Evolutionary conservation across 2,797 vertebrate genomes (phyloP).

Genomic region (Neopelma chrysocephalum): DNA sequence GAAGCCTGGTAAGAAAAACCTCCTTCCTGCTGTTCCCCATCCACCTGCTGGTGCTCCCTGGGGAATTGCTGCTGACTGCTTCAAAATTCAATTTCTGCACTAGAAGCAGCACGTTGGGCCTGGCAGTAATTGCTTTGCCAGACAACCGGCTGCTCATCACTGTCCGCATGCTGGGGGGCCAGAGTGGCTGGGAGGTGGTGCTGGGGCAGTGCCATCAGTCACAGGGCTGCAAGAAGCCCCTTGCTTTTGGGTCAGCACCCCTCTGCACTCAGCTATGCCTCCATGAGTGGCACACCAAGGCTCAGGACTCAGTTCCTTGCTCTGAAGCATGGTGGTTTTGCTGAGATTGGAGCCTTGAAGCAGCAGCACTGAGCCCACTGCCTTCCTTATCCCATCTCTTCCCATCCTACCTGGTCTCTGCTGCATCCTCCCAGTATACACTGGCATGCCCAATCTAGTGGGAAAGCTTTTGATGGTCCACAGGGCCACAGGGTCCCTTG

Average conservation of each 20-base stretch:
- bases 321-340: background rate
- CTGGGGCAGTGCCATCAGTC: rapidly evolving
- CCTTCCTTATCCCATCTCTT: background rate
- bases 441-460: background rate
- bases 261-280: background rate
- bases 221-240: background rate
- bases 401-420: background rate
- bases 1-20: background rate
- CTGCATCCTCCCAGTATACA: background rate
- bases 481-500: background rate
- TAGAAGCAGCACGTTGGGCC: background rate
- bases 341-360: background rate
- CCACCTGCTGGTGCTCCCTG: rapidly evolving
- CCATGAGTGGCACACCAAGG: background rate
- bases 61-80: background rate
- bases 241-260: background rate
- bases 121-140: background rate
- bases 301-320: background rate
- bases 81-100: background rate
- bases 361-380: background rate
- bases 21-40: background rate
- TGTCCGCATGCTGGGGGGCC: background rate
- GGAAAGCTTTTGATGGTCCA: background rate
- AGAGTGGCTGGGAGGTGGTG: rapidly evolving
- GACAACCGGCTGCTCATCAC: background rate